Evolutionary conservation across 2,888 invertebrate species (phyloP).

Genomic region (Agriopis leucophaearia): DNA sequence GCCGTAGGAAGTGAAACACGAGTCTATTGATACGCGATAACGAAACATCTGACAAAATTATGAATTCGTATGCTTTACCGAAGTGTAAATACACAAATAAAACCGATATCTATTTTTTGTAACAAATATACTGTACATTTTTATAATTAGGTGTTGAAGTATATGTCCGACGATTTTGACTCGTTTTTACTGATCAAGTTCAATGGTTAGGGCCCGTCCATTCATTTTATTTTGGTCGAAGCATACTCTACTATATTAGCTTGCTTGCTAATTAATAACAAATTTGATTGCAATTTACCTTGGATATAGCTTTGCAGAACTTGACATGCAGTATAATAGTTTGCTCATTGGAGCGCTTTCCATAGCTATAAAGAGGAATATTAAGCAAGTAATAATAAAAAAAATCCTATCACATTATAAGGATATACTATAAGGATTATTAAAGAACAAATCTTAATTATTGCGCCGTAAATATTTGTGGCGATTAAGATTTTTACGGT

Average conservation of each 20-base stretch:
- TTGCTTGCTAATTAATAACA: not conserved
- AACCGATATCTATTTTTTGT: too few relatives aligned
- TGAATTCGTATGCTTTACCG: too few relatives aligned
- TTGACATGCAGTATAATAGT: constrained; percentile 61
- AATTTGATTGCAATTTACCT: not conserved
- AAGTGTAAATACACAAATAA: too few relatives aligned
- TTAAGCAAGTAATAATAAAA: constrained; percentile 67
- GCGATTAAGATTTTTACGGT: constrained; percentile 41
- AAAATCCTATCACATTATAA: constrained; percentile 51
- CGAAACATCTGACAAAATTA: too few relatives aligned
- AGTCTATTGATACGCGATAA: too few relatives aligned
- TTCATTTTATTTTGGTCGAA: too few relatives aligned
- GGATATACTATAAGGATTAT: constrained; percentile 45
- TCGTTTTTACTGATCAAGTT: too few relatives aligned
- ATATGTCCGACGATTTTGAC: too few relatives aligned
- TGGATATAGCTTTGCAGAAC: constrained; percentile 17
- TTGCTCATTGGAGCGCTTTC: constrained; percentile 62
- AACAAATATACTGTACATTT: too few relatives aligned
- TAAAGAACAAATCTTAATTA: constrained; percentile 47
- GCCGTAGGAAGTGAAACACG: too few relatives aligned
- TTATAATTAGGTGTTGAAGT: too few relatives aligned
- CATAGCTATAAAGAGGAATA: constrained; percentile 54
- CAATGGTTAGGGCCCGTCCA: too few relatives aligned
- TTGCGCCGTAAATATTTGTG: constrained; percentile 39
- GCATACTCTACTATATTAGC: not conserved